These are phyloP conservation scores for Ageneiosus marmoratus DNA, from an alignment of 2,113 vertebrate species.

Conservation along the genomic window DNA sequence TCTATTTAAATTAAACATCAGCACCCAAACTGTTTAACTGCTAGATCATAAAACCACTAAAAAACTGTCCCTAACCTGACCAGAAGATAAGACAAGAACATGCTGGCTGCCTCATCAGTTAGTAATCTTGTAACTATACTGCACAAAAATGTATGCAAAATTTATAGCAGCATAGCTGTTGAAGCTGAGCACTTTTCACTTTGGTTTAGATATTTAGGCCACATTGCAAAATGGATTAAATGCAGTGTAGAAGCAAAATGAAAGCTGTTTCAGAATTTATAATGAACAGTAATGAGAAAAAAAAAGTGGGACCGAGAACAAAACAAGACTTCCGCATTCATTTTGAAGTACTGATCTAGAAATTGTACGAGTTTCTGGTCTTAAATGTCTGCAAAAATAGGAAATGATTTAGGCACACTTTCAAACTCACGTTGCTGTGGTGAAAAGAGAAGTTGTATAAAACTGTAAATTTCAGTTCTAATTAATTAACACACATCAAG, in stretches of 20 bases:
- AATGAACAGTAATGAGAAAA: background rate
- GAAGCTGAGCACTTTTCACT: slow-evolving; percentile 8
- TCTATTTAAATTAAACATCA: background rate
- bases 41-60: background rate
- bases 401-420: background rate
- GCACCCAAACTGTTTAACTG: background rate
- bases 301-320: background rate
- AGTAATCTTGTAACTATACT: slow-evolving; percentile 30
- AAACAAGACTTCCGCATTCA: background rate
- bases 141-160: too few species aligned
- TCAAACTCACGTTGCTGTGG: background rate
- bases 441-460: background rate
- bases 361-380: background rate
- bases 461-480: background rate
- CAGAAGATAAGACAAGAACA: background rate
- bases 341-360: background rate
- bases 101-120: background rate
- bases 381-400: background rate
- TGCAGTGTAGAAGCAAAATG: background rate
- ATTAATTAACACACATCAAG: background rate
- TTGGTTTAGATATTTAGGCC: background rate
- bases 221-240: slow-evolving; percentile 27
- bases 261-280: background rate
- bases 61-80: background rate
- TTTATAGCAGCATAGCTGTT: slow-evolving; percentile 53